Conservation (phyloP, 2,888 invertebrate species). For the Andrena chrysosceles region DNA sequence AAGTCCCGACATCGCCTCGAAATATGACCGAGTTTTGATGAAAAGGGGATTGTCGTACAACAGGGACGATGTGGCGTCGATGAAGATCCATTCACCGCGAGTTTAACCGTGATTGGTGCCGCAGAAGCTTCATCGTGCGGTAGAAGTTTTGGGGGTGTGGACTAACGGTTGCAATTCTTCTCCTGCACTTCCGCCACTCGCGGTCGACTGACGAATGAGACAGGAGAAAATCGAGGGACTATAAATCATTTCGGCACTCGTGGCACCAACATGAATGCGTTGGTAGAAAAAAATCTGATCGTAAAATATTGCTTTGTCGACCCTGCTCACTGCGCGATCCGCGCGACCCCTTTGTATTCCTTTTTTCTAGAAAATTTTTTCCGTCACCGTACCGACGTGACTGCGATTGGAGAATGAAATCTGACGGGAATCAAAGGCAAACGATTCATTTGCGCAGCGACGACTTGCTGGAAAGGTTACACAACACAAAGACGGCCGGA, state of each 20-base stretch:
- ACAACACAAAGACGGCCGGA: not conserved
- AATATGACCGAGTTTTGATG: not conserved
- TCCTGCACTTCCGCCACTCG: too few species aligned
- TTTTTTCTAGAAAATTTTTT: too few species aligned
- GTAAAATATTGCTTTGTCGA: too few species aligned
- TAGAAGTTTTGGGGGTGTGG: not conserved
- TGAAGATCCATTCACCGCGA: conserved; percentile 16
- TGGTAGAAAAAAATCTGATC: too few species aligned
- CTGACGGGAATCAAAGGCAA: not conserved
- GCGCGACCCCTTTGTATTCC: too few species aligned
- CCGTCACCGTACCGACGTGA: too few species aligned
- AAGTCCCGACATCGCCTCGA: not conserved
- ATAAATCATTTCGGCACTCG: conserved; percentile 1
- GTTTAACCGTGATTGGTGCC: not conserved
- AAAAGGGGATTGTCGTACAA: not conserved
- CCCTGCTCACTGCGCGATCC: too few species aligned
- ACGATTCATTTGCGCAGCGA: not conserved
- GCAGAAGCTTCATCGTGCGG: not conserved
- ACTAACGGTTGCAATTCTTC: conserved; percentile 13
- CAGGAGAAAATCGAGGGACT: not conserved
- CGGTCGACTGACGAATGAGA: not conserved
- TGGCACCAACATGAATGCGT: not conserved
- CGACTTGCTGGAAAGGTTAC: not conserved
- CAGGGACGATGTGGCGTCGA: too few species aligned
- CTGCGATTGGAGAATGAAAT: not conserved